phyloP scores from a whole-genome alignment of 2,888 invertebrate species.

The Polyommatus iphigenia region DNA sequence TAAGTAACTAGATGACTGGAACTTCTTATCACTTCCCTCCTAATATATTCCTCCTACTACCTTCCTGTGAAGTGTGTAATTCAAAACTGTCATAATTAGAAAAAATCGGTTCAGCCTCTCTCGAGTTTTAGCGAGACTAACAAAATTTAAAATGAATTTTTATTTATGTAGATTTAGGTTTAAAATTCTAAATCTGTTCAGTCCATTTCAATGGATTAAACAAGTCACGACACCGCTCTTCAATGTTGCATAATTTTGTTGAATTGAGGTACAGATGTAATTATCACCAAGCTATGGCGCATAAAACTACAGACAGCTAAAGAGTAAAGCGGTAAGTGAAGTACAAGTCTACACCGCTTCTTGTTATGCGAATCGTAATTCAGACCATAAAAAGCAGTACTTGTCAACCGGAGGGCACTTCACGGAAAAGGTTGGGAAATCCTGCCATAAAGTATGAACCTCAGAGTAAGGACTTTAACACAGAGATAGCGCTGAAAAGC shows the following conservation, averaged over 20 bases:
- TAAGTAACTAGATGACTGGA: too few relatives aligned
- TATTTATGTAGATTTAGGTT: too few relatives aligned
- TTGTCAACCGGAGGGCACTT: background rate
- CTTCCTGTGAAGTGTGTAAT: too few relatives aligned
- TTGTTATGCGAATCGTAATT: slow-evolving; percentile 17
- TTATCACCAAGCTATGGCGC: background rate
- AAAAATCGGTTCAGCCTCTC: too few relatives aligned
- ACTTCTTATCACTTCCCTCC: too few relatives aligned
- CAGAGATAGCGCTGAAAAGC: background rate
- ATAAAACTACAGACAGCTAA: slow-evolving; percentile 12
- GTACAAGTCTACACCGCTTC: slow-evolving; percentile 6
- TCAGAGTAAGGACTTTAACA: background rate
- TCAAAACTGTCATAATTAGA: too few relatives aligned
- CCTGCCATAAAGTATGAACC: slow-evolving; percentile 7
- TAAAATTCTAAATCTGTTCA: too few relatives aligned
- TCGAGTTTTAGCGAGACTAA: too few relatives aligned
- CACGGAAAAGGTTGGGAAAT: slow-evolving; percentile 5
- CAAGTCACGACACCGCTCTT: too few relatives aligned
- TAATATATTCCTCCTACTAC: too few relatives aligned
- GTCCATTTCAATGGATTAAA: too few relatives aligned
- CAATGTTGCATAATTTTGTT: background rate
- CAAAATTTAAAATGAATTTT: too few relatives aligned
- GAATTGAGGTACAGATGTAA: background rate
- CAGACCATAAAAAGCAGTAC: slow-evolving; percentile 22
- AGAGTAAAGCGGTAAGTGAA: background rate